phyloP scores from a whole-genome alignment of 2,797 vertebrate species.

The Spinibarbus caldwelli region DNA sequence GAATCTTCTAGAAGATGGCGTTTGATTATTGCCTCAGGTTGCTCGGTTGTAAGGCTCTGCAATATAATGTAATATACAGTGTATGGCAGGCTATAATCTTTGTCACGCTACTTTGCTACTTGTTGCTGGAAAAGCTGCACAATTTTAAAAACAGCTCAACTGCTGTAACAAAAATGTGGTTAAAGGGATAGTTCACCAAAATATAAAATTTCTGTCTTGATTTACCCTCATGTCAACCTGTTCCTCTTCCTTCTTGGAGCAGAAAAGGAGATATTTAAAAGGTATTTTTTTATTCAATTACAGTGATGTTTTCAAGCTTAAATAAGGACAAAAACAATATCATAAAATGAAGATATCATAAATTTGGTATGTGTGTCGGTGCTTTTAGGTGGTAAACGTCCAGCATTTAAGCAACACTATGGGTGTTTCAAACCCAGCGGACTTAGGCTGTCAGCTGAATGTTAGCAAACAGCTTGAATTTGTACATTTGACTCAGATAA shows the following conservation, averaged over 20 bases:
- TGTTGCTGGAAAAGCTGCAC: background rate
- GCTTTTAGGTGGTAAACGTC: background rate
- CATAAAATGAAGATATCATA: background rate
- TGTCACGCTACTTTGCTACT: background rate
- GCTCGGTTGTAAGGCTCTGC: background rate
- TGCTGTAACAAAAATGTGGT: background rate
- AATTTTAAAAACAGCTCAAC: background rate
- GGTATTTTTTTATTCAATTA: background rate
- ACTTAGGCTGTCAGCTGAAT: slow-evolving; percentile 1
- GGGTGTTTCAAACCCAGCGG: background rate
- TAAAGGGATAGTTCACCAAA: background rate
- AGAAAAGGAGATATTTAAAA: background rate
- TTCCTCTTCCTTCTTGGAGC: background rate
- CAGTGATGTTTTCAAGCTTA: background rate
- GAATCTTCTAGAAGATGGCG: background rate
- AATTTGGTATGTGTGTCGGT: background rate
- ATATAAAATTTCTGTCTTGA: background rate
- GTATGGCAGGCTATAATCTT: slow-evolving; percentile 20
- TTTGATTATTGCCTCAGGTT: background rate
- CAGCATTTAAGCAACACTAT: too few relatives aligned
- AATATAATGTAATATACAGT: background rate
- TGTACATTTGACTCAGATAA: slow-evolving; percentile 16
- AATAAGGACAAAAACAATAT: background rate
- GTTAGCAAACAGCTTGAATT: slow-evolving; percentile 31
- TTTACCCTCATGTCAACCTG: background rate